These are phyloP conservation scores for Rhaphigaster nebulosa DNA, from an alignment of 2,888 invertebrate species.

Conservation along the genomic window DNA sequence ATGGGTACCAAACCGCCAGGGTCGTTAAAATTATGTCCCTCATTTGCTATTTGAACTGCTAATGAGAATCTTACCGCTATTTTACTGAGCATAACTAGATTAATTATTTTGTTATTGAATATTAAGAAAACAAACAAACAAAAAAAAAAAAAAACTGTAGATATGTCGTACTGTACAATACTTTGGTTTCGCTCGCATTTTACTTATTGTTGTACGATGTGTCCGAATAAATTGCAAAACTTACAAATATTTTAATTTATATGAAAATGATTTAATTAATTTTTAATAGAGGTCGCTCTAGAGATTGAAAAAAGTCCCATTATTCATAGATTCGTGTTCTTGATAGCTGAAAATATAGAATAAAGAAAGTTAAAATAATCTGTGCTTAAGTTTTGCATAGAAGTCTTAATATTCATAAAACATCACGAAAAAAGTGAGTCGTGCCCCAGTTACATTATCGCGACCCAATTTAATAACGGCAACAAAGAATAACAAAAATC, in stretches of 20 bases:
- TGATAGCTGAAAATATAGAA: background rate
- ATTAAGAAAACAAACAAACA: no score
- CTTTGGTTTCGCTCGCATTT: no score
- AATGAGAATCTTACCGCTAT: background rate
- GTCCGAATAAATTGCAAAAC: no score
- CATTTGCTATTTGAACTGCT: background rate
- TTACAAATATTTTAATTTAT: no score
- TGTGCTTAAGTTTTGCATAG: no score
- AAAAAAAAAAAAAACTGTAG: no score
- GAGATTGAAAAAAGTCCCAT: background rate
- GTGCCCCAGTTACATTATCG: background rate
- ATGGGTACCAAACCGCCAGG: fast-evolving
- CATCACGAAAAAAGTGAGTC: background rate
- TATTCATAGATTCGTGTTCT: background rate
- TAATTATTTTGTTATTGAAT: no score
- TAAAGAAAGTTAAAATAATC: no score
- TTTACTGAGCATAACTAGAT: background rate
- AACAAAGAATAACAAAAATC: background rate
- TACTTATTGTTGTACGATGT: no score
- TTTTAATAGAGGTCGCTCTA: no score
- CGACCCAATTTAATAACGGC: background rate
- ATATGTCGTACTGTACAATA: no score
- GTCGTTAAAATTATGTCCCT: background rate
- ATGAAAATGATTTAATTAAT: no score
- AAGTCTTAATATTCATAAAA: background rate